phyloP scores from a whole-genome alignment of 2,797 vertebrate species.

The Helicolenus hilgendorfi region DNA sequence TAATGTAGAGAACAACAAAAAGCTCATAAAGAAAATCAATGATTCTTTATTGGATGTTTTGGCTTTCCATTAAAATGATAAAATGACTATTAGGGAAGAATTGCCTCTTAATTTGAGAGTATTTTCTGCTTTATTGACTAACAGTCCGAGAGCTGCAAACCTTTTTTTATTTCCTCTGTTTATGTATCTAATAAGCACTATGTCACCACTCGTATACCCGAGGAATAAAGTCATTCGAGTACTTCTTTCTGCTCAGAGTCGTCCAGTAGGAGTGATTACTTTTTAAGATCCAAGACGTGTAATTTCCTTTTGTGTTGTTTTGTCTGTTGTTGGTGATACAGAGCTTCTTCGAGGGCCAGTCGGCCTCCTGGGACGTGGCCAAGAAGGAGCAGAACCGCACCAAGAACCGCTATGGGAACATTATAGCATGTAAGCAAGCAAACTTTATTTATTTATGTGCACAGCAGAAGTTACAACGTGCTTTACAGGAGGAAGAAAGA shows the following conservation, averaged over 20 bases:
- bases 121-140: conserved; percentile 38
- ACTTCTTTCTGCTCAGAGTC: neutral
- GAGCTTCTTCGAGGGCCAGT: conserved; percentile 99
- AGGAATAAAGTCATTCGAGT: neutral
- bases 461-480: neutral
- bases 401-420: conserved; percentile 99
- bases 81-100: conserved; percentile 1
- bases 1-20: neutral
- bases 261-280: neutral
- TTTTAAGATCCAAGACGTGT: conserved; percentile 40
- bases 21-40: conserved; percentile 1
- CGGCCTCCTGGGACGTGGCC: conserved; percentile 99
- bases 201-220: neutral
- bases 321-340: conserved; percentile 86
- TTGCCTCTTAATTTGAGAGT: conserved; percentile 17
- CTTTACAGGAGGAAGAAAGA: neutral
- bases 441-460: neutral
- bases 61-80: conserved; percentile 20
- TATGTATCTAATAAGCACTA: conserved; percentile 11
- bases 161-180: neutral
- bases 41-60: neutral
- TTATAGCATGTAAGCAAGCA: conserved; percentile 97
- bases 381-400: conserved; percentile 99
- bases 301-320: conserved; percentile 60
- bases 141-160: conserved; percentile 9